Evolutionary conservation across 2,113 vertebrate genomes (phyloP).

Genomic region (Ahaetulla prasina): DNA sequence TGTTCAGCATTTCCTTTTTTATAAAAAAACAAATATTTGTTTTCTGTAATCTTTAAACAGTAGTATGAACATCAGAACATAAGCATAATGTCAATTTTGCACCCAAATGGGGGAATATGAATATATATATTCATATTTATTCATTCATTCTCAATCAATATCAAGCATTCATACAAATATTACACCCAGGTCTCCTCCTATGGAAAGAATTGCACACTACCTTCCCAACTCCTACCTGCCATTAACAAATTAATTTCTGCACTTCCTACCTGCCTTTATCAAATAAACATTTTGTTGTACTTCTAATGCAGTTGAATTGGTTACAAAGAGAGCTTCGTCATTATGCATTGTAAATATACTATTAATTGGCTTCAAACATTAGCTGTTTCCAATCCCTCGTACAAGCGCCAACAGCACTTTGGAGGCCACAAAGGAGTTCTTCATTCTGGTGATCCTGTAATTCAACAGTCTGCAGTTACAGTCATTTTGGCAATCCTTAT

Average conservation of each 20-base stretch:
- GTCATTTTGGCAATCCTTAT: conserved; percentile 37
- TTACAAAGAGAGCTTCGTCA: conserved; percentile 48
- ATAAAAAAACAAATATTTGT: not conserved
- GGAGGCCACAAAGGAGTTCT: conserved; percentile 20
- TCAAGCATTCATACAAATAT: not conserved
- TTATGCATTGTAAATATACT: conserved; percentile 23
- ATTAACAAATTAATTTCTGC: not conserved
- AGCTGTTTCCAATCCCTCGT: conserved; percentile 25
- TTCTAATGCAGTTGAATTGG: conserved; percentile 30
- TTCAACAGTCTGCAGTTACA: conserved; percentile 26
- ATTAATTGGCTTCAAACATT: not conserved
- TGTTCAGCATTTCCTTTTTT: not conserved
- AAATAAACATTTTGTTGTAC: not conserved
- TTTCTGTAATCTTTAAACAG: conserved; percentile 50
- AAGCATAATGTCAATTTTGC: conserved; percentile 61
- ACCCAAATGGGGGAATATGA: conserved; percentile 46
- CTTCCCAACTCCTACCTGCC: not conserved
- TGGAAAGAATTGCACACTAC: conserved; percentile 10
- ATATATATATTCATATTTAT: not conserved
- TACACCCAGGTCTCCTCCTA: not conserved
- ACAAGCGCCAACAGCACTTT: not conserved
- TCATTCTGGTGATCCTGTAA: not conserved
- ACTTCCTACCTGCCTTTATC: not conserved
- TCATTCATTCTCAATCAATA: not conserved
- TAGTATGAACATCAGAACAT: conserved; percentile 60